Evolutionary conservation across 2,888 invertebrate genomes (phyloP).

Genomic region (Erynnis tages): DNA sequence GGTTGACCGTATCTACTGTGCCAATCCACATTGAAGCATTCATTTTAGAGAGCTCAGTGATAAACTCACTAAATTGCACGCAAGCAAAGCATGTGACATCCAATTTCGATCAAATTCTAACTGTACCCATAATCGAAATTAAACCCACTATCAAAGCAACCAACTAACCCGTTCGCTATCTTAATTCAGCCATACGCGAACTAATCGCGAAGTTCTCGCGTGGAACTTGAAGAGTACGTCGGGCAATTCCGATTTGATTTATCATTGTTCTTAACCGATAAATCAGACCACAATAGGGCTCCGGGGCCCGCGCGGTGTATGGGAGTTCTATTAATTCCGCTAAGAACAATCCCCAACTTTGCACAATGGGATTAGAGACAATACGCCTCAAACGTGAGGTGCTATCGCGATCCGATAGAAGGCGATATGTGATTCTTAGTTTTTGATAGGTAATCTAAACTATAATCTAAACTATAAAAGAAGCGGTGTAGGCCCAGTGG

Average conservation of each 20-base stretch:
- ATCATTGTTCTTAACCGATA: slow-evolving; percentile 79
- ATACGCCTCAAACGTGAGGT: slow-evolving; percentile 72
- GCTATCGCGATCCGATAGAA: slow-evolving; percentile 45
- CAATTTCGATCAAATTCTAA: too few relatives aligned
- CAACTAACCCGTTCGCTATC: background rate
- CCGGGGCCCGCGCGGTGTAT: slow-evolving; percentile 48
- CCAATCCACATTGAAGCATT: too few relatives aligned
- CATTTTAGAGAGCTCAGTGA: too few relatives aligned
- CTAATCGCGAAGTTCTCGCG: slow-evolving; percentile 34
- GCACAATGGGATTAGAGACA: slow-evolving; percentile 71
- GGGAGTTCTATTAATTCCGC: slow-evolving; percentile 77
- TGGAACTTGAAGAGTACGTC: slow-evolving; percentile 50
- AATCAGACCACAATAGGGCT: slow-evolving; percentile 75
- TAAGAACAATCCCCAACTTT: slow-evolving; percentile 72
- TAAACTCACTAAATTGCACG: too few relatives aligned
- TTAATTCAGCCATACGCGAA: slow-evolving; percentile 24
- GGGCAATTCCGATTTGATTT: slow-evolving; percentile 78
- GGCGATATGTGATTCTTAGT: background rate
- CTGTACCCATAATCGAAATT: too few relatives aligned
- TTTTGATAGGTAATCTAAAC: too few relatives aligned
- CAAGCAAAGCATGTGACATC: too few relatives aligned
- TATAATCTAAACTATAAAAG: too few relatives aligned
- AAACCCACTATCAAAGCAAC: background rate
- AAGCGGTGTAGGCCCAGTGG: too few relatives aligned
- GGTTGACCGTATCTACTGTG: too few relatives aligned